phyloP scores from a whole-genome alignment of 1,140 invertebrate species.

The Apis florea region DNA sequence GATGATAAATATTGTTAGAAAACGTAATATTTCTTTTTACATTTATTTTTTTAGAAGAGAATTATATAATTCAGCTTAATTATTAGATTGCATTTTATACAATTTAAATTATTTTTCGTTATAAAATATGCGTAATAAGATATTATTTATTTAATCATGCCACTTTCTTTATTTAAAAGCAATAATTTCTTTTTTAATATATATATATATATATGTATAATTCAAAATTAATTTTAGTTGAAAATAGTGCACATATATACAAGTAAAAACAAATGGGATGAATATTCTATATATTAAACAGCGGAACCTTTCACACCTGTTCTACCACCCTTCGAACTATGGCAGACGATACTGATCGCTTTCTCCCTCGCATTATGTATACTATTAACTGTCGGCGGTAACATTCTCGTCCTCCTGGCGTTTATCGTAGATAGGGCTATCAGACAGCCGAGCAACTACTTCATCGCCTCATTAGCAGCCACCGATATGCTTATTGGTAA shows the following conservation, averaged over 20 bases:
- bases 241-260: not conserved
- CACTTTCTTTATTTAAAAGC: too few relatives aligned
- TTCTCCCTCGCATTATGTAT: constrained; percentile 93
- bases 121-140: too few relatives aligned
- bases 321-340: constrained; percentile 92
- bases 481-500: constrained; percentile 98
- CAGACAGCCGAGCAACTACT: constrained; percentile 99
- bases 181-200: not conserved
- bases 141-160: not conserved
- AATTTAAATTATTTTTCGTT: not conserved
- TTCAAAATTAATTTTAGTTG: not conserved
- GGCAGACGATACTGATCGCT: constrained; percentile 96
- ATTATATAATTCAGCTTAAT: too few relatives aligned
- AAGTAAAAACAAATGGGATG: not conserved
- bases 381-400: constrained; percentile 95
- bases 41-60: too few relatives aligned
- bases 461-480: constrained; percentile 98
- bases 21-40: too few relatives aligned
- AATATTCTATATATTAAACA: constrained; percentile 43
- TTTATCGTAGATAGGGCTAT: constrained; percentile 98
- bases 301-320: constrained; percentile 78
- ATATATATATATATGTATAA: not conserved
- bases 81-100: too few relatives aligned
- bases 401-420: constrained; percentile 96
- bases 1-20: too few relatives aligned